These are phyloP conservation scores for Helobdella robusta DNA, from an alignment of 2,888 invertebrate species.

Conservation along the genomic window DNA sequence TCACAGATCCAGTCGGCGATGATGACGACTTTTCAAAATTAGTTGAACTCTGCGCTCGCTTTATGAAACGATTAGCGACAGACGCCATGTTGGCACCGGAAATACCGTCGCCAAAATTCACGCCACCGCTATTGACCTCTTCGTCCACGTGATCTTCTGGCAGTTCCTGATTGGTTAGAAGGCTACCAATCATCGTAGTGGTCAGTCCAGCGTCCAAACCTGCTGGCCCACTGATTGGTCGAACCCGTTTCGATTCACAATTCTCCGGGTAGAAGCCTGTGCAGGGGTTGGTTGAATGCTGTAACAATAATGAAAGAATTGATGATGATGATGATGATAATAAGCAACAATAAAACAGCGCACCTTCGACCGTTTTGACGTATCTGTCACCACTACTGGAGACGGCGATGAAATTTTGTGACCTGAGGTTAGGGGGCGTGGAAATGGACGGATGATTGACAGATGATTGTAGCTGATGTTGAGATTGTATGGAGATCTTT, in stretches of 20 bases:
- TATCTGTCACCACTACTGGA: slow-evolving; percentile 20
- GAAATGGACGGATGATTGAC: not conserved
- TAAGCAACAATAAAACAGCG: no score
- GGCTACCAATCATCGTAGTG: not conserved
- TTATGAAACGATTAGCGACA: slow-evolving; percentile 22
- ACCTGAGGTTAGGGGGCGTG: slow-evolving; percentile 1
- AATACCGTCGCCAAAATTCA: slow-evolving; percentile 1
- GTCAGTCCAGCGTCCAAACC: slow-evolving; percentile 17
- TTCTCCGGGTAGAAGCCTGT: not conserved
- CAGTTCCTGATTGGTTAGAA: not conserved
- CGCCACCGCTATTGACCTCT: not conserved
- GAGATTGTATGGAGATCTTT: not conserved
- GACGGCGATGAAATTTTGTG: slow-evolving; percentile 3
- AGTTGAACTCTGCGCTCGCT: slow-evolving; percentile 31
- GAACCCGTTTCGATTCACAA: slow-evolving; percentile 13
- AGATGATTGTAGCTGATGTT: not conserved
- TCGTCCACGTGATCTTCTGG: not conserved
- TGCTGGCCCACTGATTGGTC: slow-evolving; percentile 28
- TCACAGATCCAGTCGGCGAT: slow-evolving; percentile 21
- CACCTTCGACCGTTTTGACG: slow-evolving; percentile 14
- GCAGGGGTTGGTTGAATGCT: no score
- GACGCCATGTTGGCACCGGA: not conserved
- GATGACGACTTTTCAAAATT: slow-evolving; percentile 35
- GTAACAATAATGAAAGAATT: no score
- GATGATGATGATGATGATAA: no score